Base-by-base conservation (phyloP, 2,113 vertebrate species). In the Aplodontia rufa region DNA sequence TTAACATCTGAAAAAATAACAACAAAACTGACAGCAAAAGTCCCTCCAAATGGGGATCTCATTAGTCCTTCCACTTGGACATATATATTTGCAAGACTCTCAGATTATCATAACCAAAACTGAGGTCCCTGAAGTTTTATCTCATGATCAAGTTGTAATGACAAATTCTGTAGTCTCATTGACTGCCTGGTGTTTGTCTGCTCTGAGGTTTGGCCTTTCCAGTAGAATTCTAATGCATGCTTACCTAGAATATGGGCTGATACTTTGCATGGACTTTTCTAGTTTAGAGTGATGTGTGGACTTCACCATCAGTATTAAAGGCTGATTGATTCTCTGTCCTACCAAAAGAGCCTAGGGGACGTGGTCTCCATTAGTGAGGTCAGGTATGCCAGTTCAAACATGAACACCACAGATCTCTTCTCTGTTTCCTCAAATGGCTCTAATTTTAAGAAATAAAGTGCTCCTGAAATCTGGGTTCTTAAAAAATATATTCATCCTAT, bases 381-480 rank as follows among this genome's bases (percentile, higher is more conserved):
- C n/a, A 79, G 81, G 24, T 64, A 66, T 1, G 45, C 20, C 32
- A 24, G 6, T 45, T 49, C 42, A 80, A 93, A 80, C 9, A 14
- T 9, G 14, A 19, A 60, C 2, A 42, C 49, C 30, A 58, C 24
- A 51, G 13, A 20, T 42, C 47, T 32, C 37, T 95, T 87, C 40
- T 79, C 71, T 0, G 1, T 42, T 26, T 83, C 42, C 69, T 53
- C 30, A 92, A 82, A 74, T 24, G 16, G 0, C 42, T 93, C 35
- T 37, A 26, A 51, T 68, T 53, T 64, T 71, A 94, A 87, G 45
- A 83, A 64, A 60, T 68, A 53, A 72, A 10, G 37, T 45, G 19
- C 28, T 42, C 66, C 94, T 94, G 42, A 93, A 91, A 93, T 66
- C 49, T 89, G 37, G 22, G 26, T 78, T 90, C 45, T 62, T 45